Evolutionary conservation across 2,113 vertebrate genomes (phyloP), one percentile per base, ranked within the genome.

Genomic region (Progne subis): DNA sequence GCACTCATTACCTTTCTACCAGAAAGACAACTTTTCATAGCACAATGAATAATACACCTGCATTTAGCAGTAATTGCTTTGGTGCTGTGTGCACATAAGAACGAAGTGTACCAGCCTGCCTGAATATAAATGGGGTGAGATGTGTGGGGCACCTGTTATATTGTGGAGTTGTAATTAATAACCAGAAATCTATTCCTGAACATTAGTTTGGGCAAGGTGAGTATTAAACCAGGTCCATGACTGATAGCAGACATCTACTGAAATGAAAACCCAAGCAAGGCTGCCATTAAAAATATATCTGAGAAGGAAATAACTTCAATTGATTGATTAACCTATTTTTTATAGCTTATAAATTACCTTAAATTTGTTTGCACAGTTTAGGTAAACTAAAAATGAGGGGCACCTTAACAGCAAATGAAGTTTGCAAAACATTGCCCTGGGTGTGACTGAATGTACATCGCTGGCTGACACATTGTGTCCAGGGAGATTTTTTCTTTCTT

Each of bases 41-140:
- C 57, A 55, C 52, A 60, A 69, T 92, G 91, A 90, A 59, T 85
- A 94, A 88, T 86, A 34, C 9, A 71, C 32, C 78, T 90, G 50
- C n/a, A 88, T 96, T 95, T 70, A 96, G 60, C 59, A 87, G 81
- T 97, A 97, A 92, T 81, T 88, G 82, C 85, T 94, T 87, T 70
- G 90, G 47, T 91, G 63, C 77, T 78, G 29, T 86, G 90, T 85
- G 87, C 74, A 39, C 75, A 44, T 18, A 65, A 85, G 75, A 94
- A 86, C 59, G 63, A 90, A 43, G n/a, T 83, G 18, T 39, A 76
- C n/a, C 32, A 46, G 13, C 32, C 77, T 63, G 29, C 44, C 75
- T 80, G 93, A 95, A 94, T 92, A 89, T 52, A 91, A 94, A 95
- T 83, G 67, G 43, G 8, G 21, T 87, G 86, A 92, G 84, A 88